Evolutionary conservation across 2,113 vertebrate species (phyloP).

Genomic region (Boulengeromyrus knoepffleri): DNA sequence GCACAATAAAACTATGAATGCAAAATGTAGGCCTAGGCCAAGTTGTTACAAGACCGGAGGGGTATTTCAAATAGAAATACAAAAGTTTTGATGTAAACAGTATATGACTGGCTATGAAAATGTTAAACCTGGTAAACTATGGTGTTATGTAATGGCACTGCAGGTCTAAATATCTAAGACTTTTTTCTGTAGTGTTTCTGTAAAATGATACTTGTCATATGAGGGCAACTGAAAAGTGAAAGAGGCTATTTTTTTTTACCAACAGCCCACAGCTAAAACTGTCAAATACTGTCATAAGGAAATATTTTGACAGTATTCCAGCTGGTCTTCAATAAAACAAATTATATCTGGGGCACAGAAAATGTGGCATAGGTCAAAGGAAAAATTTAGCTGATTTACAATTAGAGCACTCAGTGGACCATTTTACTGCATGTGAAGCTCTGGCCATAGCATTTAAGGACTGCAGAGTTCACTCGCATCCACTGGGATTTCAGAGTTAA

Average conservation of each 20-base stretch:
- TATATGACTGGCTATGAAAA: background rate
- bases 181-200: background rate
- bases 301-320: slow-evolving; percentile 2
- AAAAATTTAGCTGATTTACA: background rate
- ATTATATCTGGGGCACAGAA: background rate
- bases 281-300: background rate
- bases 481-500: background rate
- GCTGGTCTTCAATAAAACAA: slow-evolving; percentile 7
- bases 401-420: background rate
- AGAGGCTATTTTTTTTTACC: background rate
- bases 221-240: background rate
- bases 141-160: background rate
- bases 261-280: background rate
- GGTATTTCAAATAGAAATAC: background rate
- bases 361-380: background rate
- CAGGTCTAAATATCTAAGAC: background rate
- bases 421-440: background rate
- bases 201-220: background rate
- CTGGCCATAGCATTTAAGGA: background rate
- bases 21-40: slow-evolving; percentile 16
- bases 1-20: slow-evolving; percentile 38
- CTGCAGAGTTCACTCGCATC: background rate
- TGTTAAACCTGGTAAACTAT: background rate
- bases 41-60: background rate
- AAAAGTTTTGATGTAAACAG: background rate